Percentiles rank a stretch among this genome's conserved stretches.
Evolutionary conservation across 2,888 invertebrate species (phyloP).

Genomic region (Embidobia sp.): DNA sequence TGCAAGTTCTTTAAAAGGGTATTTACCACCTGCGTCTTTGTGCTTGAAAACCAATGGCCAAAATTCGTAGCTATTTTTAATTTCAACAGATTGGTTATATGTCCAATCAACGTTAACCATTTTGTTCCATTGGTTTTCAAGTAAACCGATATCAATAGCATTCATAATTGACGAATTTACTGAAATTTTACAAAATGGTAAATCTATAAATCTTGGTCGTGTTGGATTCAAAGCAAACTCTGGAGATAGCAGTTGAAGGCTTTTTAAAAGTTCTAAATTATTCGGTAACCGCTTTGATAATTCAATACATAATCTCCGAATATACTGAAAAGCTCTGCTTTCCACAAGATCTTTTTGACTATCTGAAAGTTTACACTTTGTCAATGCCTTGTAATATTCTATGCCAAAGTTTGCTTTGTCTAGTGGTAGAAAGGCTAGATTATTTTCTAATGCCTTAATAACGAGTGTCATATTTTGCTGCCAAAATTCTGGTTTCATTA

Average conservation of each 20-base stretch:
- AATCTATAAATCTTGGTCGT: slow-evolving; percentile 16
- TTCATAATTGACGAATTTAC: slow-evolving; percentile 2
- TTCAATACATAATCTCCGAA: slow-evolving; percentile 28
- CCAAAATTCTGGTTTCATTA: too few species aligned
- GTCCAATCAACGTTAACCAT: slow-evolving; percentile 38
- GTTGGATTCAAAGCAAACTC: slow-evolving; percentile 17
- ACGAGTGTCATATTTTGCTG: too few species aligned
- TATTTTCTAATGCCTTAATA: slow-evolving; percentile 23
- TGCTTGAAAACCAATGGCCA: slow-evolving; percentile 39
- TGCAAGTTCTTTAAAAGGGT: slow-evolving; percentile 28
- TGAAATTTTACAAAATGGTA: slow-evolving; percentile 25
- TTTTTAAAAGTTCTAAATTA: slow-evolving; percentile 33
- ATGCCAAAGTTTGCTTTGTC: slow-evolving; percentile 28
- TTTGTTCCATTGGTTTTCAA: slow-evolving; percentile 45
- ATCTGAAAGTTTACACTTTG: not conserved
- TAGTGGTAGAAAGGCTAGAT: slow-evolving; percentile 22
- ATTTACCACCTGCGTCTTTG: slow-evolving; percentile 36
- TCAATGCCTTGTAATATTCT: slow-evolving; percentile 17
- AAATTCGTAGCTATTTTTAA: slow-evolving; percentile 29
- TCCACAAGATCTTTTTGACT: slow-evolving; percentile 16
- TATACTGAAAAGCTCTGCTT: slow-evolving; percentile 30
- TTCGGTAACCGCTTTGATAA: slow-evolving; percentile 27
- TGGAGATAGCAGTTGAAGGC: slow-evolving; percentile 26
- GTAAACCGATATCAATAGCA: slow-evolving; percentile 12
- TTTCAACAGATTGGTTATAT: not conserved